Evolutionary conservation across 2,888 invertebrate genomes (phyloP), one percentile per base, ranked within the genome.

Genomic region (Nesidiocoris tenuis): DNA sequence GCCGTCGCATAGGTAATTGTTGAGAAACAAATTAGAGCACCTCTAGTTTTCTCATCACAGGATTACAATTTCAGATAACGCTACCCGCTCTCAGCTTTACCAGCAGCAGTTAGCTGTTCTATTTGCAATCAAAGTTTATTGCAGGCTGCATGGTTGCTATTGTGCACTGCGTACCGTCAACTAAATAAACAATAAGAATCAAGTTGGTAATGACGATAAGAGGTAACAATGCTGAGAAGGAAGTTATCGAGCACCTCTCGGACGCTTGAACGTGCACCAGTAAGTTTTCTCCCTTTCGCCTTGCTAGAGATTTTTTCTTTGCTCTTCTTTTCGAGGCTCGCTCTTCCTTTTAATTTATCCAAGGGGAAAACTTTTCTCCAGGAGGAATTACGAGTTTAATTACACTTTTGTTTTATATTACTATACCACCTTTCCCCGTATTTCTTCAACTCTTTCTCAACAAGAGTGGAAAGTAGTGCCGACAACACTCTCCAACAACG

Each of bases 331-430:
- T 22, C 7, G 22, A 61, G 21, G 19, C 19, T 22, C 61, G 12
- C 61, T 18, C 16, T 39, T 39, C 39, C 61, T 61, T 61, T 61
- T 22, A 61, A 61, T 61, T 61, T 61, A 61, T 19, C 19, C 61
- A 61, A 61, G 61, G 61, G 22, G 19, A 61, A 61, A 19, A 21
- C 22, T 61, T 61, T 61, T 61, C 22, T 61, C 61, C 61, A 7
- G 39, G 61, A 61, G 61, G 61, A 61, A 61, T 61, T 61, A 61
- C 61, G 61, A 61, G 61, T 61, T 61, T 61, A 61, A 61, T 61
- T 61, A 61, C 61, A 61, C 19, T 19, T 22, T 22, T 61, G 61
- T 61, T 61, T 61, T 61, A 61, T 61, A 61, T 61, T 61, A 61
- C 61, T 61, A 57, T 57, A 16, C 18, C 12, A 22, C 61, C 61